Conservation (phyloP, 2,113 vertebrate species). For the Dipodomys ordii region DNA sequence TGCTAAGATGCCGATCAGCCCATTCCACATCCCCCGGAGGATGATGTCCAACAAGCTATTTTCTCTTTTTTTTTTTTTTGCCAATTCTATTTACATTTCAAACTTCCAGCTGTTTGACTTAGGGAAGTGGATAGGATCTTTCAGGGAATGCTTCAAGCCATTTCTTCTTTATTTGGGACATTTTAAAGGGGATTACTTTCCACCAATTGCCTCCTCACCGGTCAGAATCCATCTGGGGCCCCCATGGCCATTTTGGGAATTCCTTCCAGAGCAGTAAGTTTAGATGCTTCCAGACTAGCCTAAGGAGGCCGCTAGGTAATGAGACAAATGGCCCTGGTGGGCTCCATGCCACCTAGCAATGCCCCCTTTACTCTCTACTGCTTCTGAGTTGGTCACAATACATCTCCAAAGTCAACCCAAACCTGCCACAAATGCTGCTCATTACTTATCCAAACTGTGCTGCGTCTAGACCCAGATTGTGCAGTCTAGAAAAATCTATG, state of each 20-base stretch:
- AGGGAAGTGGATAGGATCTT: background rate
- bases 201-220: background rate
- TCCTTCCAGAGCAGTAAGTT: background rate
- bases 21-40: background rate
- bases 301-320: background rate
- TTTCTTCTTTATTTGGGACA: background rate
- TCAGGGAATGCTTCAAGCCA: background rate
- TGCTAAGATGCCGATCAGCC: fast-evolving
- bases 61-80: background rate
- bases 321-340: background rate
- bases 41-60: background rate
- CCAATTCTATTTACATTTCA: background rate
- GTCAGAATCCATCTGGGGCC: background rate
- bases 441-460: background rate
- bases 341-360: background rate
- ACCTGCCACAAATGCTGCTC: background rate
- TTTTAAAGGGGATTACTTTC: background rate
- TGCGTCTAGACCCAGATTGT: background rate
- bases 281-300: background rate
- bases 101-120: background rate
- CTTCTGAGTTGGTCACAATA: constrained; percentile 21
- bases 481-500: background rate
- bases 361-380: background rate
- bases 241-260: background rate
- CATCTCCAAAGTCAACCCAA: constrained; percentile 11